Percentiles rank a stretch among this genome's conserved stretches.
Evolutionary conservation across 1,140 invertebrate species (phyloP).

Genomic region (Drosophila sproati): DNA sequence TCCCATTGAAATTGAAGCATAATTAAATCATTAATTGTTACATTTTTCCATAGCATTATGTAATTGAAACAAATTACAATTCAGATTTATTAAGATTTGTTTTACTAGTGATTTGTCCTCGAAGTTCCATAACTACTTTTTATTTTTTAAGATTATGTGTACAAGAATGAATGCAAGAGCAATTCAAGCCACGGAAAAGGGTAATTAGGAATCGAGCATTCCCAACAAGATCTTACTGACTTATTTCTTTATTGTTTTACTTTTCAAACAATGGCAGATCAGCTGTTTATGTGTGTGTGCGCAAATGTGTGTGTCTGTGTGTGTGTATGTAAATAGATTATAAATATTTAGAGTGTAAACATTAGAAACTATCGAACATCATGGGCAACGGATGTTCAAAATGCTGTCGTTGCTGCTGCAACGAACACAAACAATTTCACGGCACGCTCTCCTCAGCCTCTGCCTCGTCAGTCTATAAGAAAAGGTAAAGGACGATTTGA

Average conservation of each 20-base stretch:
- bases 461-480: constrained; percentile 81
- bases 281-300: constrained; percentile 1
- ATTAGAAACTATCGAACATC: constrained; percentile 30
- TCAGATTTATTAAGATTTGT: too few species aligned
- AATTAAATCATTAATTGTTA: too few species aligned
- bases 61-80: too few species aligned
- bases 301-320: constrained; percentile 3
- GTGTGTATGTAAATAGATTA: constrained; percentile 29
- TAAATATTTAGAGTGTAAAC: constrained; percentile 33
- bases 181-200: neutral
- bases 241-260: neutral
- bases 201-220: neutral
- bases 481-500: constrained; percentile 61
- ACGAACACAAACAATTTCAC: constrained; percentile 79
- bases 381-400: constrained; percentile 84
- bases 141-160: too few species aligned
- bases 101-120: too few species aligned
- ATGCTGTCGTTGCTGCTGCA: constrained; percentile 77
- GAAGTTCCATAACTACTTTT: too few species aligned
- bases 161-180: too few species aligned
- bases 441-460: constrained; percentile 81
- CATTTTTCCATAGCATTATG: too few species aligned
- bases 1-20: too few species aligned
- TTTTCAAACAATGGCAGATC: constrained; percentile 10
- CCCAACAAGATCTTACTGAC: neutral